Evolutionary conservation across 2,888 invertebrate genomes (phyloP), one percentile per base, ranked within the genome.

Genomic region (Protodeltote pygarga): DNA sequence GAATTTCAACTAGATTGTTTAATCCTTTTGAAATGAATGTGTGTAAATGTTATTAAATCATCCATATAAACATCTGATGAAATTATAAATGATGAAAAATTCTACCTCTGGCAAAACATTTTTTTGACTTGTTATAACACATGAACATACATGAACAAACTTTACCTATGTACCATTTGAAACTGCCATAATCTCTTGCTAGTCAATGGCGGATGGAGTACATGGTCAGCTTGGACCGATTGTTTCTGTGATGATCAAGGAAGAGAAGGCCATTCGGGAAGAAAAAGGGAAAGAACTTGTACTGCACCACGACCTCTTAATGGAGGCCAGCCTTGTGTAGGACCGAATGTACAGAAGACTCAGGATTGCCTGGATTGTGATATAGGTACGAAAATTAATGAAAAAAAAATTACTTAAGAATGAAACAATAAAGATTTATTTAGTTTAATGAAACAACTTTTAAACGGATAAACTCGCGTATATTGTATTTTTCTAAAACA

Each of bases 201-300:
- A 98, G 98, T 98, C 33, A 97, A 98, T 81, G 98, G 98, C 20
- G 98, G 97, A 39, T 98, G 98, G 98, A 96, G 97, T n/a, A 91
- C 95, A 5, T 98, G 98, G 98, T 96, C 96, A 1, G 87, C 94
- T 3, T 98, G 98, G 98, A 94, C 94, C 5, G 97, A 97, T 57
- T 98, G 98, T 85, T 94, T 94, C 69, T 98, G 98, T 85, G 54
- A 58, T 4, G 52, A 52, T 6, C 57, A 54, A 31, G 95, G 89
- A 8, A 94, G 95, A 25, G 77, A 80, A 17, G 95, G 95, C 28
- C 94, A 95, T 17, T 64, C 69, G 0, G 96, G 97, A n/a, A 95
- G 97, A 76, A 95, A 95, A 77, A 93, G 98, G 46, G 95, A 95
- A 31, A 93, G 98, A 46, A 94, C 95, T 27, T 98, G 98, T 85